Conservation (phyloP, 1,140 invertebrate genomes). For the Aradophagus sp. region DNA sequence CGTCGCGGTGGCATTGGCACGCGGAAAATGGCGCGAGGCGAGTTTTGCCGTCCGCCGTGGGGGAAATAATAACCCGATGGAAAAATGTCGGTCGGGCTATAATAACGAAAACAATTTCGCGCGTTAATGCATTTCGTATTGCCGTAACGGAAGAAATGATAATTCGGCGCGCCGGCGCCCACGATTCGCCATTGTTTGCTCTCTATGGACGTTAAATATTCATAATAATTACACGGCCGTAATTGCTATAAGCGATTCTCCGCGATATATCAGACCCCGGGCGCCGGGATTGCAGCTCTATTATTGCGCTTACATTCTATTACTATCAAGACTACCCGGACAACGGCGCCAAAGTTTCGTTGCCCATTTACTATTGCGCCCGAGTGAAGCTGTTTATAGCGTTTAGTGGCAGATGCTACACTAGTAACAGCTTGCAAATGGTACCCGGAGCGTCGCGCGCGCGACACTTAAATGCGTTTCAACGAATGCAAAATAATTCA, state of each 20-base stretch:
- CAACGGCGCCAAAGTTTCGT: constrained; percentile 63
- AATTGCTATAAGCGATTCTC: constrained; percentile 50
- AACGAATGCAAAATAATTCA: constrained; percentile 61
- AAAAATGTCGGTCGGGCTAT: background rate
- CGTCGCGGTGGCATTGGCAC: too few relatives aligned
- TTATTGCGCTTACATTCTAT: constrained; percentile 59
- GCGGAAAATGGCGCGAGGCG: too few relatives aligned
- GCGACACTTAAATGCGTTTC: constrained; percentile 50
- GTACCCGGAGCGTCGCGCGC: constrained; percentile 59
- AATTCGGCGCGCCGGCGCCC: constrained; percentile 17
- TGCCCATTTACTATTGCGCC: constrained; percentile 58
- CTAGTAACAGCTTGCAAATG: constrained; percentile 70
- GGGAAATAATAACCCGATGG: too few relatives aligned
- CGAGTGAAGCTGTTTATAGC: constrained; percentile 67
- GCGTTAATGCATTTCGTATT: constrained; percentile 15
- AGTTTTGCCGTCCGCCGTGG: too few relatives aligned
- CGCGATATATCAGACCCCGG: constrained; percentile 46
- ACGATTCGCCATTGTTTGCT: constrained; percentile 29
- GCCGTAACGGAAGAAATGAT: constrained; percentile 23
- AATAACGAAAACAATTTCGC: constrained; percentile 17
- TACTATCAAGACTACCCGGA: constrained; percentile 45
- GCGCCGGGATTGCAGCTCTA: constrained; percentile 51
- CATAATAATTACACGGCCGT: constrained; percentile 49
- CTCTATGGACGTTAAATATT: constrained; percentile 51
- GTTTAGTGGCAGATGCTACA: constrained; percentile 67